These are phyloP conservation scores for Alcedo atthis DNA, from an alignment of 2,797 vertebrate species.

Conservation along the genomic window DNA sequence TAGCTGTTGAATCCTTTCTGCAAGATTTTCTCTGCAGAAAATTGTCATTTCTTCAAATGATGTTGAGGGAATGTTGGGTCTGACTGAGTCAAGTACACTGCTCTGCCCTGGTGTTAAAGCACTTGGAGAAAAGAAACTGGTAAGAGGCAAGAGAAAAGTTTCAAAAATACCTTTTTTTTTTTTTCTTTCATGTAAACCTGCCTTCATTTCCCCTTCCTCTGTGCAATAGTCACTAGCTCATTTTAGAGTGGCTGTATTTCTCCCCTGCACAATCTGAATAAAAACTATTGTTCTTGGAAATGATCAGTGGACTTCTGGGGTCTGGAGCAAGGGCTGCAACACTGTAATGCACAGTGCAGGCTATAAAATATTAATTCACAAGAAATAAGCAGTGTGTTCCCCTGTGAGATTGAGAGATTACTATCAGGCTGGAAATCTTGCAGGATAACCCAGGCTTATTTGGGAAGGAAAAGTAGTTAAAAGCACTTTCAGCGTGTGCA, in stretches of 20 bases:
- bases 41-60: slow-evolving; percentile 44
- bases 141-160: background rate
- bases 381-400: background rate
- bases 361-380: background rate
- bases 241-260: background rate
- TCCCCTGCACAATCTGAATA: background rate
- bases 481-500: background rate
- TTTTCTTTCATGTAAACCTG: background rate
- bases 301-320: background rate
- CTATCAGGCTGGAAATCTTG: background rate
- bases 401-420: background rate
- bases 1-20: background rate
- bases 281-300: background rate
- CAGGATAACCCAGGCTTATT: background rate
- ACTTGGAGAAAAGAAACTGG: slow-evolving; percentile 30
- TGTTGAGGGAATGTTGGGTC: background rate
- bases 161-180: background rate
- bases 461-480: background rate
- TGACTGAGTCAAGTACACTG: background rate
- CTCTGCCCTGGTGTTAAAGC: background rate
- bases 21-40: slow-evolving; percentile 34
- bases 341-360: background rate
- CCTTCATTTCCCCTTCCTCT: background rate
- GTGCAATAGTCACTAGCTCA: background rate
- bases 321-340: background rate